Evolutionary conservation across 53 echinoderm and acorn worm genomes (phyloP).

Genomic region (Patiria pectinifera): DNA sequence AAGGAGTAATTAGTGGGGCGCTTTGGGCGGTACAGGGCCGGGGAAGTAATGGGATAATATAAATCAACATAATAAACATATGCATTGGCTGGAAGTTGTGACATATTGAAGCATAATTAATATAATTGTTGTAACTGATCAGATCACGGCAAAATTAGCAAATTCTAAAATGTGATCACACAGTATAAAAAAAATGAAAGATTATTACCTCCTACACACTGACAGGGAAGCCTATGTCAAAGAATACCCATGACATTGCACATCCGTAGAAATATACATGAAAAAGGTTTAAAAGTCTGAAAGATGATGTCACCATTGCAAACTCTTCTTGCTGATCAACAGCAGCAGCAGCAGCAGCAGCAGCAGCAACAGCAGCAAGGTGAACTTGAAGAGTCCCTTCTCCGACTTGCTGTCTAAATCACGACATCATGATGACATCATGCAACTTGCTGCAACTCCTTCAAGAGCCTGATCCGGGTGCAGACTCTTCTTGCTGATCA

Average conservation of each 20-base stretch:
- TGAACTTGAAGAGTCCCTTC: conserved; percentile 85
- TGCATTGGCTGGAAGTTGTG: background rate
- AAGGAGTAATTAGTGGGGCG: background rate
- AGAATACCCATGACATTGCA: background rate
- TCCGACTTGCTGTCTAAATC: conserved; percentile 83
- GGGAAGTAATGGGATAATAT: too few relatives aligned
- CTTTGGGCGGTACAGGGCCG: background rate
- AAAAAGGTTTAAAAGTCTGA: background rate
- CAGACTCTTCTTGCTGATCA: conserved; percentile 94
- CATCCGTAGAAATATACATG: background rate
- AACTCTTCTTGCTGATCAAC: conserved; percentile 92
- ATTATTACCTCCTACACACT: background rate
- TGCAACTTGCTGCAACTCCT: background rate
- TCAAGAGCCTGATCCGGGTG: conserved; percentile 51
- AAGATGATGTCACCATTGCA: conserved; percentile 32
- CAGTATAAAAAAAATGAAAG: background rate
- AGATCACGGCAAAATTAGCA: too few relatives aligned
- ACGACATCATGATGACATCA: conserved; percentile 1
- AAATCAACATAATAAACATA: background rate
- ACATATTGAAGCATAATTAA: too few relatives aligned
- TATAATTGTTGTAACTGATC: too few relatives aligned
- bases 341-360: conserved; percentile 87
- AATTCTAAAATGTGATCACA: background rate
- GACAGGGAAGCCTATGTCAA: background rate
- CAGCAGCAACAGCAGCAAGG: conserved; percentile 85